A percentile compares a stretch with the other conserved stretches of the same genome.
Evolutionary conservation across 2,888 invertebrate species (phyloP).

Genomic region (Drosophila atripex): DNA sequence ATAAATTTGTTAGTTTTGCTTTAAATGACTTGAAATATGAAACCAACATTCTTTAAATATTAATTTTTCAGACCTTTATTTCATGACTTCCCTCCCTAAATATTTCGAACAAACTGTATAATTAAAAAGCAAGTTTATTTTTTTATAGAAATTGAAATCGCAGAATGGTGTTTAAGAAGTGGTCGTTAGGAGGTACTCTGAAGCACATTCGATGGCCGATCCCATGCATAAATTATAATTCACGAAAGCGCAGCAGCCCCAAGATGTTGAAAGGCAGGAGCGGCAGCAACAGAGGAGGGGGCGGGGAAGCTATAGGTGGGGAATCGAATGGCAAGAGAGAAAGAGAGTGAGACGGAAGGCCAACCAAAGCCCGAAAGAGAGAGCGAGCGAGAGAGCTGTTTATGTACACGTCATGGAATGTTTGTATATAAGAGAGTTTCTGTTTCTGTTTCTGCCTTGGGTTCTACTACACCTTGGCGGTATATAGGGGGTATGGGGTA

Average conservation of each 20-base stretch:
- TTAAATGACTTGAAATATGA: too few species aligned
- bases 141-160: slow-evolving; percentile 20
- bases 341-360: slow-evolving; percentile 15
- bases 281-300: slow-evolving; percentile 37
- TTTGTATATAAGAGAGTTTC: slow-evolving; percentile 21
- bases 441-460: slow-evolving; percentile 16
- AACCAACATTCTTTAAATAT: too few species aligned
- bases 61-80: too few species aligned
- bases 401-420: slow-evolving; percentile 37
- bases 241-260: slow-evolving; percentile 49
- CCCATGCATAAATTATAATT: slow-evolving; percentile 70
- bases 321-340: slow-evolving; percentile 27
- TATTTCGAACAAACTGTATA: too few species aligned
- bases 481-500: slow-evolving; percentile 2
- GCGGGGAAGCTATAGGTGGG: slow-evolving; percentile 18
- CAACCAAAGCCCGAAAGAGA: slow-evolving; percentile 11
- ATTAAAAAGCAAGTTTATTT: background rate
- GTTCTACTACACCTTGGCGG: slow-evolving; percentile 26
- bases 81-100: too few species aligned
- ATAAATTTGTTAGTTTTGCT: too few species aligned
- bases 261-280: slow-evolving; percentile 21
- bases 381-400: slow-evolving; percentile 22
- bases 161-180: slow-evolving; percentile 51
- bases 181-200: slow-evolving; percentile 62
- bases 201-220: too few species aligned